Percentiles rank a stretch among this genome's conserved stretches.
Evolutionary conservation across 2,797 vertebrate genomes (phyloP).

Genomic region (Channallabes apus): DNA sequence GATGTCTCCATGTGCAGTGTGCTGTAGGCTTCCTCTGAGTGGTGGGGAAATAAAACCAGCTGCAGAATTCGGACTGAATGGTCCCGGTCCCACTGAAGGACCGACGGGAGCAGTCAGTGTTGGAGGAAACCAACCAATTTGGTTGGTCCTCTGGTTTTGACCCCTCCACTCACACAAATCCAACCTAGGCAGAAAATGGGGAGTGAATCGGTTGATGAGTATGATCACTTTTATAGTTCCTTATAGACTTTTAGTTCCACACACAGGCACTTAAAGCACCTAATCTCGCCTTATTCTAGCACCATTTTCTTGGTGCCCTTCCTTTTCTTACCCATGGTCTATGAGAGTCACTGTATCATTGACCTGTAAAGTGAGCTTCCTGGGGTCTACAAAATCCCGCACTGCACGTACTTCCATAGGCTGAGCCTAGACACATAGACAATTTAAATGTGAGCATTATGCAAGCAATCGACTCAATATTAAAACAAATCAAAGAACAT

Average conservation of each 20-base stretch:
- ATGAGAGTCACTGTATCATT: slow-evolving; percentile 81
- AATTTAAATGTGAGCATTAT: not conserved
- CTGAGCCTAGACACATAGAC: slow-evolving; percentile 69
- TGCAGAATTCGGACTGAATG: not conserved
- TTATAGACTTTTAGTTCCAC: not conserved
- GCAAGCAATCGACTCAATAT: not conserved
- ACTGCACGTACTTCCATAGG: slow-evolving; percentile 76
- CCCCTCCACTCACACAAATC: slow-evolving; percentile 83
- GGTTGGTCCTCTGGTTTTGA: slow-evolving; percentile 82
- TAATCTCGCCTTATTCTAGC: slow-evolving; percentile 23
- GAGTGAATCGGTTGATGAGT: not conserved
- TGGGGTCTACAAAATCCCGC: slow-evolving; percentile 77
- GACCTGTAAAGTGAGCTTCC: slow-evolving; percentile 74
- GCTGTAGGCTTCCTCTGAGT: slow-evolving; percentile 70
- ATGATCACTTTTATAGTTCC: not conserved
- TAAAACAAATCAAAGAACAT: not conserved
- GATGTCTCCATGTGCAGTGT: slow-evolving; percentile 70
- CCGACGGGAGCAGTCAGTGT: slow-evolving; percentile 55
- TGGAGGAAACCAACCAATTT: slow-evolving; percentile 78
- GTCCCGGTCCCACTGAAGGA: slow-evolving; percentile 41
- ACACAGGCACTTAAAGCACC: not conserved
- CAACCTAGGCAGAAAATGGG: slow-evolving; percentile 62
- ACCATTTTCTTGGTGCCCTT: not conserved
- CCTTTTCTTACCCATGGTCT: slow-evolving; percentile 79
- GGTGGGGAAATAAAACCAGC: slow-evolving; percentile 68